Percentiles rank a stretch among this genome's conserved stretches.
Conservation (phyloP, 2,797 vertebrate genomes). For the Parambassis ranga region DNA sequence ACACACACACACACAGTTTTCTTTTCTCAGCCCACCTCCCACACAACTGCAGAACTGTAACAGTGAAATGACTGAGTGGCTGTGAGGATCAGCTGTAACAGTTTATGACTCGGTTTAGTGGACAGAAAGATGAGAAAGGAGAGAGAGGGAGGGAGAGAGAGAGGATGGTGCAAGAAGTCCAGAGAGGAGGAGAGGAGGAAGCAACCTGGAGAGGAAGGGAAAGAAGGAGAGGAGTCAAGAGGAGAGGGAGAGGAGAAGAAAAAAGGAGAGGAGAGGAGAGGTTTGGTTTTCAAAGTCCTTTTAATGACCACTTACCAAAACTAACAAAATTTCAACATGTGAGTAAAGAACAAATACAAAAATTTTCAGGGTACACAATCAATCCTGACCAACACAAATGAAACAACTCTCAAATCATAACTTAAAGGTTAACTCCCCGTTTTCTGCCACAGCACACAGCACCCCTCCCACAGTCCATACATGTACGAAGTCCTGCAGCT, state of each 20-base stretch:
- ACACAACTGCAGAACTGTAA: constrained; percentile 26
- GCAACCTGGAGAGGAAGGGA: background rate
- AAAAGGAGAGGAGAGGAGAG: background rate
- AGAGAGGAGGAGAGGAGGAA: background rate
- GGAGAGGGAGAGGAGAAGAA: background rate
- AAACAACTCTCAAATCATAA: too few species aligned
- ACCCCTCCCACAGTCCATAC: too few species aligned
- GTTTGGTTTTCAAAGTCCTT: too few species aligned
- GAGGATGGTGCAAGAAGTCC: background rate
- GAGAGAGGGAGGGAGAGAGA: background rate
- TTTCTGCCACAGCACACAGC: too few species aligned
- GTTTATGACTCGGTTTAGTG: constrained; percentile 27
- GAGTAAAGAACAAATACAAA: too few species aligned
- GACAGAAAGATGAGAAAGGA: constrained; percentile 19
- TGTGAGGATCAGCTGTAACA: constrained; percentile 32
- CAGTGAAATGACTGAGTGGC: constrained; percentile 33
- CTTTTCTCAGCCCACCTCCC: constrained; percentile 22
- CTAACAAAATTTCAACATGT: too few species aligned
- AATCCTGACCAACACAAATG: too few species aligned
- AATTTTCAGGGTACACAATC: too few species aligned
- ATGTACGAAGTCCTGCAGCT: too few species aligned
- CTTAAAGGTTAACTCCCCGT: too few species aligned
- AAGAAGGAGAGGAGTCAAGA: background rate
- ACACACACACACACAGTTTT: background rate
- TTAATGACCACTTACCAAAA: too few species aligned